Percentiles rank a stretch among this genome's conserved stretches.
These are phyloP conservation scores for Tenodera sinensis DNA, from an alignment of 2,888 invertebrate genomes.

Conservation along the genomic window DNA sequence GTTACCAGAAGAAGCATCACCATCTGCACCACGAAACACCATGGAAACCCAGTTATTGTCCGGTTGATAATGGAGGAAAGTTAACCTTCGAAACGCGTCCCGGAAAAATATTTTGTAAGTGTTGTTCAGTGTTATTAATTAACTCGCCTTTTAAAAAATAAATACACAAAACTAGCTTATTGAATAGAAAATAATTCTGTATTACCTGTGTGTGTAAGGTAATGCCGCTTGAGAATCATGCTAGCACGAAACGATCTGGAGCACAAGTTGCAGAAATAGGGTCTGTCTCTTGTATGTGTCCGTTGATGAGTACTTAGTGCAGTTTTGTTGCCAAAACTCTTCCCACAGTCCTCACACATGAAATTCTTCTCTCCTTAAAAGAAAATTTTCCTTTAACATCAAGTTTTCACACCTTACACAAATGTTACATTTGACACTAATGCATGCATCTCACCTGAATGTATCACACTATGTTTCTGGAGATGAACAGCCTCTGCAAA, in stretches of 20 bases:
- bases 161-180: too few relatives aligned
- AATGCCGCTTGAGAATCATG: conserved; percentile 67
- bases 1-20: too few relatives aligned
- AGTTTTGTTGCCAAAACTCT: conserved; percentile 43
- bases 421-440: conserved; percentile 40
- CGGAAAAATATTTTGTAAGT: too few relatives aligned
- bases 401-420: neutral
- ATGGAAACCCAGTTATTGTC: too few relatives aligned
- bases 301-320: conserved; percentile 49
- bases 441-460: conserved; percentile 57
- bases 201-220: conserved; percentile 62
- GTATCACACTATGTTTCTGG: conserved; percentile 62
- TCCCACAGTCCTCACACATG: conserved; percentile 42
- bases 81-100: too few relatives aligned
- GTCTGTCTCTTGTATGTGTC: conserved; percentile 52
- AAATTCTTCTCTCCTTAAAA: conserved; percentile 42
- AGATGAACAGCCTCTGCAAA: conserved; percentile 65
- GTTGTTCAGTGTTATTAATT: too few relatives aligned
- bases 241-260: conserved; percentile 62
- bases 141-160: too few relatives aligned
- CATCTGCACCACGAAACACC: too few relatives aligned
- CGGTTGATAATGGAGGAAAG: too few relatives aligned
- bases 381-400: conserved; percentile 38
- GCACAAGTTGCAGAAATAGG: conserved; percentile 62
- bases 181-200: neutral